Evolutionary conservation across 2,113 vertebrate genomes (phyloP), one percentile per base, ranked within the genome.

Genomic region (Entomyzon cyanotis): DNA sequence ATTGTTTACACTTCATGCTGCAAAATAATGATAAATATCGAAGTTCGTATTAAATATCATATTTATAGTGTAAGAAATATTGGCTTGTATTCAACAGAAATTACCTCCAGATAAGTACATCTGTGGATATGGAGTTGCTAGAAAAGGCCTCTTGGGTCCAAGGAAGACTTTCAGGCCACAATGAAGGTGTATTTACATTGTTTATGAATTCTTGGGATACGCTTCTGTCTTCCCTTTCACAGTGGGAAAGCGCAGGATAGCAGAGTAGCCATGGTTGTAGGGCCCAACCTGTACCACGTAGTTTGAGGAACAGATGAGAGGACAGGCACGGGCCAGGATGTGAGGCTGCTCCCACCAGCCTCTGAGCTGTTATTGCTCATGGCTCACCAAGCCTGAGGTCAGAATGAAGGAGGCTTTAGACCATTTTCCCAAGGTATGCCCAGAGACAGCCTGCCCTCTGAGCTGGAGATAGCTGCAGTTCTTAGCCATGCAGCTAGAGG

Each of bases 201-300:
- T 55, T 87, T 77, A 23, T 42, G 17, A 80, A 64, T 87, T 60
- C 58, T 59, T 28, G 46, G 23, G 44, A 21, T 44, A 37, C 0
- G 2, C 6, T 87, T 75, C 37, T 83, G 9, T 33, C 49, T 83
- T 50, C 15, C 17, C 25, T 63, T 33, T 63, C 39, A 41, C 35
- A 8, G 4, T 5, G 4, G 25, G 20, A 42, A 73, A 63, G 28
- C 7, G 2, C 33, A 46, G 33, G 33, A 46, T 11, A 76, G 28
- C 27, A 49, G 27, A 28, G 56, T 15, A 44, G 52, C 58, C 67
- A 6, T 7, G 53, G 44, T 20, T 52, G 44, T 8, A 25, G 39
- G 20, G 23, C 6, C 11, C 12, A 11, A 11, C 20, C 35, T 7
- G 1, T 7, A 12, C n/a, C 23, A 3, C 1, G 6, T 1, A 15